Base-by-base conservation (phyloP, 2,797 vertebrate species). In the Anableps anableps region DNA sequence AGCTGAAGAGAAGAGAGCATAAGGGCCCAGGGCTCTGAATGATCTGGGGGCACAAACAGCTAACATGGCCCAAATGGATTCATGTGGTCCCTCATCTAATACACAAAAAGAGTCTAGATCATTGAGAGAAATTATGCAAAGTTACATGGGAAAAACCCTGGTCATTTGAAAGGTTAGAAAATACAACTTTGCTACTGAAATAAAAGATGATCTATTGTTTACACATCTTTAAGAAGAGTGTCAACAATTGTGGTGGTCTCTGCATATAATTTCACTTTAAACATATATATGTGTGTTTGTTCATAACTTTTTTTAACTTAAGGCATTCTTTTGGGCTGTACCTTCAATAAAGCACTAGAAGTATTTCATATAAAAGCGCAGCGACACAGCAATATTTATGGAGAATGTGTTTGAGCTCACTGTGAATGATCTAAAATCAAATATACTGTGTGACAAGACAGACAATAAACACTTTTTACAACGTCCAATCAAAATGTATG, bases 391-490 rank as follows among this genome's bases (percentile, higher is more conserved):
- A 81, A 68, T 38, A 68, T 88, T 88, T 87, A 78, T 53, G 80
- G 62, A 85, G 60, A 79, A 73, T 78, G 86, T 71, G 26, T 47
- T 71, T 70, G 86, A 76, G 80, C 47, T 75, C 80, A 80, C 70
- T 78, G 83, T 88, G 72, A 84, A 84, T 82, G 71, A 60, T 68
- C 31, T 16, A 77, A 71, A 84, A 84, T 78, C 75, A 78, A 36
- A 75, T 26, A 81, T 78, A 72, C 66, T 68, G 41, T 77, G 74
- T 78, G 84, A 90, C 86, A 93, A 80, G 82, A 90, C 79, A 87
- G 84, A 90, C 83, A 84, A 92, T 89, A 91, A 91, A 88, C 87
- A 88, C 76, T 7, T 89, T 89, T 85, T 84, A 88, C 26, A 81
- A 68, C 85, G 81, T 88, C 66, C 79, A 84, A 83, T 77, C 55